A percentile compares a stretch with the other conserved stretches of the same genome.
Conservation (phyloP, 2,113 vertebrate species). For the Urocynchramus pylzowi region DNA sequence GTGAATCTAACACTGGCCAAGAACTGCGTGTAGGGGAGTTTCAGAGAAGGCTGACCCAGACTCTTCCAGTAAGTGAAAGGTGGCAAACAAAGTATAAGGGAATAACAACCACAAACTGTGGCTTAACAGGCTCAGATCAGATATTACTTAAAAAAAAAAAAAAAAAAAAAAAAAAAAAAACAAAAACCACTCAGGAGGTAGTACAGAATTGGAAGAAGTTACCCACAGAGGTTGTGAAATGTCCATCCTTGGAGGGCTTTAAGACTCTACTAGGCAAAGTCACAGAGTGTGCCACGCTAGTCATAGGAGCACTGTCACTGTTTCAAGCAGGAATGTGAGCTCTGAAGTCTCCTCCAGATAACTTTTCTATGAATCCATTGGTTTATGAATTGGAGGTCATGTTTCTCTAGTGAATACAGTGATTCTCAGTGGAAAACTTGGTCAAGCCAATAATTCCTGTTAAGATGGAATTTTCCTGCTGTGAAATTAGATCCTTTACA, state of each 20-base stretch:
- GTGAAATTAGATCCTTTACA: not conserved
- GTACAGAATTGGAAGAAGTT: not conserved
- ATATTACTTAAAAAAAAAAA: not conserved
- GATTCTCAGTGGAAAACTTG: not conserved
- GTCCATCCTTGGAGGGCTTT: not conserved
- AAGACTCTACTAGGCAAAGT: not conserved
- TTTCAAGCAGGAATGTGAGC: not conserved
- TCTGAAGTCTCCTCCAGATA: not conserved
- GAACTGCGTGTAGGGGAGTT: not conserved
- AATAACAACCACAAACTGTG: not conserved
- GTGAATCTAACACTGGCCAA: not conserved
- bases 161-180: not conserved
- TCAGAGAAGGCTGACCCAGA: not conserved
- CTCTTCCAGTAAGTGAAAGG: not conserved
- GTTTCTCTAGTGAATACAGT: not conserved
- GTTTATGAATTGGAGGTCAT: not conserved
- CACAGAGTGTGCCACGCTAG: rapidly evolving
- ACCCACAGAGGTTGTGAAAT: not conserved
- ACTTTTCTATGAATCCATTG: not conserved
- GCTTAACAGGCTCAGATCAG: not conserved
- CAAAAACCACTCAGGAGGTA: not conserved
- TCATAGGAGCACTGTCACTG: not conserved
- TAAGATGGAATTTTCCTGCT: not conserved
- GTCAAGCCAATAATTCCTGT: not conserved
- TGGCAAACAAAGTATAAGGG: not conserved